Conservation (phyloP, 2,113 vertebrate genomes). For the Heliornis fulica region DNA sequence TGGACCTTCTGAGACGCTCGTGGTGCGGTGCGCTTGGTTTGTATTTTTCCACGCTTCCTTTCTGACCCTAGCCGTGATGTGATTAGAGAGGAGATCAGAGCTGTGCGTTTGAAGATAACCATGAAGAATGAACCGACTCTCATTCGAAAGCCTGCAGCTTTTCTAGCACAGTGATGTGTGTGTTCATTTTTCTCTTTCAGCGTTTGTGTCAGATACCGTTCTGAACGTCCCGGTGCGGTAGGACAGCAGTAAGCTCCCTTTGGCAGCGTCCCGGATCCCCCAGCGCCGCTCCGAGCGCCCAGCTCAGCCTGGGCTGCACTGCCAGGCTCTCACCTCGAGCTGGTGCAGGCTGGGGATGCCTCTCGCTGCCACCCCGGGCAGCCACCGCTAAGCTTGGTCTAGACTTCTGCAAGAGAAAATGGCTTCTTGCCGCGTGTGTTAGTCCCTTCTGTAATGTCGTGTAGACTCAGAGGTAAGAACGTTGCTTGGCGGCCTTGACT, state of each 20-base stretch:
- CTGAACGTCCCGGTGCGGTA: not conserved
- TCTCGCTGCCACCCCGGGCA: not conserved
- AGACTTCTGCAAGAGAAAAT: not conserved
- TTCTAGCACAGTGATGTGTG: not conserved
- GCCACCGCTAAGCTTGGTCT: not conserved
- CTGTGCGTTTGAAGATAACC: not conserved
- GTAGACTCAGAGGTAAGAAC: not conserved
- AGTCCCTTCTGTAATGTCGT: not conserved
- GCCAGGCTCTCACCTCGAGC: rapidly evolving
- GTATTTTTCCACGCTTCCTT: not conserved
- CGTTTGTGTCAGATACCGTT: not conserved
- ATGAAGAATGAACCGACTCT: not conserved
- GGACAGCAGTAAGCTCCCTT: not conserved
- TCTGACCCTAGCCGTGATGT: not conserved
- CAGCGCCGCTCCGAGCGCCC: not conserved
- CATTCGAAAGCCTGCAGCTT: not conserved
- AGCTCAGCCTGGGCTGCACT: rapidly evolving
- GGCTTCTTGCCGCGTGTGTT: not conserved
- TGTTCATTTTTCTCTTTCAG: conserved; percentile 35
- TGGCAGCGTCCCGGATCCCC: not conserved
- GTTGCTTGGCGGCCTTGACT: rapidly evolving
- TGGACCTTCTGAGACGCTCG: not conserved
- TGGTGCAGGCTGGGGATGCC: not conserved
- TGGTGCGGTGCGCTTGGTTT: not conserved
- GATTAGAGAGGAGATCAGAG: not conserved